Base-by-base conservation (phyloP, 2,888 invertebrate genomes). In the Phasia obesa region DNA sequence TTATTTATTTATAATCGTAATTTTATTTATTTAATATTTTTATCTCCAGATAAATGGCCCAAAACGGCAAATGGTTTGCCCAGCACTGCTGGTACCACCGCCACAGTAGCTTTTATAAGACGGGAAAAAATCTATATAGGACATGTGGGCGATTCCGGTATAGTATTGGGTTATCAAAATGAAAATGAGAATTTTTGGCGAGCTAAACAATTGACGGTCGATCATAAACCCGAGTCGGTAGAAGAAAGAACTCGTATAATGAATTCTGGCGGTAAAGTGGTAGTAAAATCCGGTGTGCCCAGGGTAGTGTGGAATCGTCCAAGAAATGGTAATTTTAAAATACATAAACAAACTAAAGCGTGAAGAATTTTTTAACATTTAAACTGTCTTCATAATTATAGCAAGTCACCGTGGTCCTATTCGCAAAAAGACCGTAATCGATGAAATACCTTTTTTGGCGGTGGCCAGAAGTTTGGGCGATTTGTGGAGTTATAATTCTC, bases 81-180 rank as follows among this genome's bases (percentile, higher is more conserved):
- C 4, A 98, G 98, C 89, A 99, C 99, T 0, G 98, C 99, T 0
- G 99, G 99, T 6, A 99, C 99, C 1, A 99, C 99, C 5, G 98
- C 98, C 31, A 98, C 98, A 88, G 95, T 99, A 75, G 98, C 97
- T 4, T 98, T 99, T 90, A 97, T 99, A 87, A 94, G 97, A 78
- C 94, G 96, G 85, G 96, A 97, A 44, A 98, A 98, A 93, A 95
- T 99, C 86, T 99, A 98, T 89, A 96, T 98, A 80, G 99, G 99
- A 2, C 99, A 99, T 92, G 99, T 99, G 1, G 99, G 99, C n/a
- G 99, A 99, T 92, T 99, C 99, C 0, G 97, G 96, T 27, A 97
- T 99, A 88, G 96, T 98, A 13, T 92, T 98, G 64, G 98, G 97
- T 21, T 95, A 95, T 90, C 95, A 96, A 90, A 94, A 95, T 86